phyloP scores from a whole-genome alignment of 2,888 invertebrate genomes.

The Tribolium freemani region DNA sequence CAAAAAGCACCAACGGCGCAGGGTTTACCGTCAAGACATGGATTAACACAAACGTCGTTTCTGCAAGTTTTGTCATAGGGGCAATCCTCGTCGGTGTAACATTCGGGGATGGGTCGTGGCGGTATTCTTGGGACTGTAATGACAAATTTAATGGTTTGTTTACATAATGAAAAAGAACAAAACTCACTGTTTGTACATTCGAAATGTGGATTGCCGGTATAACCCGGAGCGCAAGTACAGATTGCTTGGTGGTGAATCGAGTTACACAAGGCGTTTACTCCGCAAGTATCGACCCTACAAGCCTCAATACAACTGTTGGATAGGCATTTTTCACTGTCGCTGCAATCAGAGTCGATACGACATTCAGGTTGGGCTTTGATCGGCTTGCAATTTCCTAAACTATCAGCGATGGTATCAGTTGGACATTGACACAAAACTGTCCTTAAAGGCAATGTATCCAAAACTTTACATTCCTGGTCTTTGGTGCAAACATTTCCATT shows the following conservation, averaged over 20 bases:
- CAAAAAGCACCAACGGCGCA: constrained; percentile 89
- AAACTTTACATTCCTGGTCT: constrained; percentile 84
- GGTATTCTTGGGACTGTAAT: constrained; percentile 68
- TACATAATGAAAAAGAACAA: neutral
- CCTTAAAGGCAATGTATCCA: constrained; percentile 84
- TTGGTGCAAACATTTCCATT: constrained; percentile 80
- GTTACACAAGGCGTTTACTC: constrained; percentile 86
- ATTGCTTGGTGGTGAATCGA: constrained; percentile 82
- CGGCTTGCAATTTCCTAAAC: constrained; percentile 78
- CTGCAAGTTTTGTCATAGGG: constrained; percentile 80
- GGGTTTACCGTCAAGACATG: constrained; percentile 77
- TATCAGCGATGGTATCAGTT: constrained; percentile 82
- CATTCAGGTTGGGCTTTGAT: constrained; percentile 73
- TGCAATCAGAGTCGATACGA: constrained; percentile 81
- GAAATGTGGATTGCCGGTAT: constrained; percentile 82
- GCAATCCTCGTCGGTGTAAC: constrained; percentile 85
- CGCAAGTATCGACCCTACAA: constrained; percentile 83
- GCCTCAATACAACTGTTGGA: constrained; percentile 84
- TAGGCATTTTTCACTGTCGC: constrained; percentile 78
- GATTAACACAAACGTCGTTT: constrained; percentile 84
- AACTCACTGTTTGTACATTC: constrained; percentile 75
- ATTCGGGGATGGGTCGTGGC: constrained; percentile 73
- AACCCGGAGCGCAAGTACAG: constrained; percentile 84
- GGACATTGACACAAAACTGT: constrained; percentile 92
- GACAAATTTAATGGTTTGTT: neutral